Percentiles rank a stretch among this genome's conserved stretches.
These are phyloP conservation scores for Carcina quercana DNA, from an alignment of 2,888 invertebrate species.

Conservation along the genomic window DNA sequence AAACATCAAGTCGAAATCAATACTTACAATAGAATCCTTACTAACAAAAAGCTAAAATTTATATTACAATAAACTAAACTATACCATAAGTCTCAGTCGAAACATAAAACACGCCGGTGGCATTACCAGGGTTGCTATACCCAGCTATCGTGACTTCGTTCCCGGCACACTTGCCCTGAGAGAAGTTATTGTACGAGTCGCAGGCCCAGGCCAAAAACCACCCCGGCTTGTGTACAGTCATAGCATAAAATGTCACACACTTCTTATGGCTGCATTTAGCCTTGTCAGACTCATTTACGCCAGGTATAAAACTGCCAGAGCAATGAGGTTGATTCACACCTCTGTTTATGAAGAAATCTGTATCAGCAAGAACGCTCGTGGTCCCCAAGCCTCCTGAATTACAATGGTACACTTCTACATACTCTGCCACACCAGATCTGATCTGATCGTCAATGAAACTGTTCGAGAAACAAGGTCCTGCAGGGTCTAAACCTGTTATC, in stretches of 20 bases:
- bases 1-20: too few relatives aligned
- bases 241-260: conserved; percentile 48
- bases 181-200: conserved; percentile 43
- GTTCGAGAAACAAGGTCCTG: conserved; percentile 63
- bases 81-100: conserved; percentile 48
- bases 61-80: too few relatives aligned
- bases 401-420: conserved; percentile 77
- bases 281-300: conserved; percentile 47
- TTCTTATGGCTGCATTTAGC: conserved; percentile 63
- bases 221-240: conserved; percentile 41
- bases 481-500: conserved; percentile 58
- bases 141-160: conserved; percentile 56
- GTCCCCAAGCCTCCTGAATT: conserved; percentile 72
- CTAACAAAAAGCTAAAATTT: too few relatives aligned
- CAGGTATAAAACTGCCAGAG: conserved; percentile 43
- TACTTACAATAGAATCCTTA: too few relatives aligned
- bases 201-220: conserved; percentile 54
- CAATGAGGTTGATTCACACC: conserved; percentile 74
- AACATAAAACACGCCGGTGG: conserved; percentile 56
- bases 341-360: conserved; percentile 75
- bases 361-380: conserved; percentile 65
- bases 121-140: conserved; percentile 57
- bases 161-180: conserved; percentile 42
- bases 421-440: conserved; percentile 67
- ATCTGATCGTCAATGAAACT: conserved; percentile 57